Conservation (phyloP, 2,113 vertebrate genomes). For the Aramus guarauna region DNA sequence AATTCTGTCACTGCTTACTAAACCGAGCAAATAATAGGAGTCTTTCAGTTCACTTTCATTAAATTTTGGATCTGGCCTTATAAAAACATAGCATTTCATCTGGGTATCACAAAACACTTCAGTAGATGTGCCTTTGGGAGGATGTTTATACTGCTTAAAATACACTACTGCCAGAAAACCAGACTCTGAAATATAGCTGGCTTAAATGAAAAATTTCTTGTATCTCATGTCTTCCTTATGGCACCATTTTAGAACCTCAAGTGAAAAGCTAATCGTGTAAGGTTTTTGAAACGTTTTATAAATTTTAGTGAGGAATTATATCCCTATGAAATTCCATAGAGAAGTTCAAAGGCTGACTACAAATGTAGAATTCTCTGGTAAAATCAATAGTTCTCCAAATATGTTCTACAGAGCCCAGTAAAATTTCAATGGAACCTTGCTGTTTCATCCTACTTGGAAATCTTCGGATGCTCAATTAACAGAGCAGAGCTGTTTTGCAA, state of each 20-base stretch:
- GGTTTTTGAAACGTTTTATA: background rate
- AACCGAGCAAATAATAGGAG: background rate
- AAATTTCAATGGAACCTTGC: background rate
- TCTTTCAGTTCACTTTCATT: background rate
- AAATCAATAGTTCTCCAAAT: background rate
- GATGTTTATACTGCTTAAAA: background rate
- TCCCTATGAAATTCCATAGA: background rate
- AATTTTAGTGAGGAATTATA: background rate
- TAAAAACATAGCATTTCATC: background rate
- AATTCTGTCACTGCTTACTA: background rate
- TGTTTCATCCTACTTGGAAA: background rate
- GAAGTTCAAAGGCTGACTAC: background rate
- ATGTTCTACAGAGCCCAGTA: fast-evolving
- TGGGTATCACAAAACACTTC: background rate
- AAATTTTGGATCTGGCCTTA: background rate
- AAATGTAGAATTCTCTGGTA: background rate
- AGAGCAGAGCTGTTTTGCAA: background rate
- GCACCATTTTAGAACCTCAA: background rate
- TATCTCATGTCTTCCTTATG: background rate
- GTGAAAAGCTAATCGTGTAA: background rate
- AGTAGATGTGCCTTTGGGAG: background rate
- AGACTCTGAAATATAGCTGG: background rate
- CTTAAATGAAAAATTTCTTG: background rate
- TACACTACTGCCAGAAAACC: background rate
- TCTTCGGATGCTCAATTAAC: background rate